Base-by-base conservation (phyloP, 2,888 invertebrate species). In the Acleris emargana region DNA sequence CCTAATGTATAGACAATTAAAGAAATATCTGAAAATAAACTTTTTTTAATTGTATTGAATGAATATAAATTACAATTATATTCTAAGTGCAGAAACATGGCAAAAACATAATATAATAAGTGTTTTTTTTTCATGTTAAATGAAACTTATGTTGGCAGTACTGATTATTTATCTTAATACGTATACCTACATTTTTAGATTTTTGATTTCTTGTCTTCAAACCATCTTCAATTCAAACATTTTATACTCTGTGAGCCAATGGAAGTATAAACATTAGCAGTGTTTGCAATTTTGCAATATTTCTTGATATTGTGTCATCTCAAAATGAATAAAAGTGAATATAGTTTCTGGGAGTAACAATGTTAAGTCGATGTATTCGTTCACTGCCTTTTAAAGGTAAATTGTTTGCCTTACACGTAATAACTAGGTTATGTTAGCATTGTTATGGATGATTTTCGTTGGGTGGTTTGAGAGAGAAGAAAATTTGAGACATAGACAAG, bases 361-460 rank as follows among this genome's bases (percentile, higher is more conserved):
- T 86, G 84, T 59, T 79, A 62, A 67, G 50, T 52, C 68, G 67
- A 58, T 52, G 58, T 47, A 22, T 76, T 32, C 32, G 58, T 62
- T 66, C 71, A 54, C 67, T 79, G 58, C 62, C 45, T 62, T 62
- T 66, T 73, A 86, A 82, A 80, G 89, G 90, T 89, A 79, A 32
- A 77, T 82, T 74, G 80, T 67, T 13, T 79, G 0, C 78, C 76
- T 80, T 74, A 76, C 62, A 63, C 70, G 75, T 22, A 17, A 13
- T 18, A 13, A 51, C 43, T 59, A 84, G 78, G 73, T 78, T 79
- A 73, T 71, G 63, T 68, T 69, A 82, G 82, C 76, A 72, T 80
- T 81, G 75, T 80, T 79, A 81, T 74, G 69, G 25, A 67, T 80
- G 74, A 78, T 80, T 83, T 82, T 81, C 76, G 80, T 50, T 43